These are phyloP conservation scores for Orestias chungarensis DNA, from an alignment of 2,797 vertebrate species.

Conservation along the genomic window DNA sequence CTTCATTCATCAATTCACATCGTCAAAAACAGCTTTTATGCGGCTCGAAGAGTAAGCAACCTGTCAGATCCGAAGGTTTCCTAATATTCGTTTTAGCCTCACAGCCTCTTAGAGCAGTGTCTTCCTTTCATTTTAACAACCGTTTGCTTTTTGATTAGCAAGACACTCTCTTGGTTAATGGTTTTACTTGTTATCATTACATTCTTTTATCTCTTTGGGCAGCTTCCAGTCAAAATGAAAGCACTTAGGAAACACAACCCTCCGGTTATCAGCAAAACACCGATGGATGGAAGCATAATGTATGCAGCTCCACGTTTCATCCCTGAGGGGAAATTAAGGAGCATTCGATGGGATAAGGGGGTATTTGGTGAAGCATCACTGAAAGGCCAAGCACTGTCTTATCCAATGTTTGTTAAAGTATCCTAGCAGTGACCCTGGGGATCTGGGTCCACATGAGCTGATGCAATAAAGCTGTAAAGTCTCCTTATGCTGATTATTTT, in stretches of 20 bases:
- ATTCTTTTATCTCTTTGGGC: constrained; percentile 1
- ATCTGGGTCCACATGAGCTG: background rate
- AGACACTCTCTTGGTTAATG: background rate
- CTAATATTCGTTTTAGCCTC: background rate
- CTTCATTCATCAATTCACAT: background rate
- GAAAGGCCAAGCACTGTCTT: background rate
- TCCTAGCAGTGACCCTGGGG: background rate
- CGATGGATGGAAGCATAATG: background rate
- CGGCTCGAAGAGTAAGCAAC: background rate
- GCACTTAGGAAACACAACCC: background rate
- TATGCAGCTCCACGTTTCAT: constrained; percentile 1
- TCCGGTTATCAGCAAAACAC: background rate
- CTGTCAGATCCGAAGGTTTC: background rate
- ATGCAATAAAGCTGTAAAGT: constrained; percentile 5
- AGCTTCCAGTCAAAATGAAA: background rate
- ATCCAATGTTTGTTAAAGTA: constrained; percentile 7
- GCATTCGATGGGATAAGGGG: background rate
- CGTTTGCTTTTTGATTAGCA: background rate
- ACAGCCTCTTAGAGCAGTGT: background rate
- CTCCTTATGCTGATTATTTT: background rate
- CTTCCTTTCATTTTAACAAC: background rate
- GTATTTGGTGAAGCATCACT: constrained; percentile 10
- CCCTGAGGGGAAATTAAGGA: background rate
- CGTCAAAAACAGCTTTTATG: background rate
- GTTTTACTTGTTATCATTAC: background rate